Evolutionary conservation across 2,113 vertebrate genomes (phyloP), one percentile per base, ranked within the genome.

Genomic region (Apeltes quadracus): DNA sequence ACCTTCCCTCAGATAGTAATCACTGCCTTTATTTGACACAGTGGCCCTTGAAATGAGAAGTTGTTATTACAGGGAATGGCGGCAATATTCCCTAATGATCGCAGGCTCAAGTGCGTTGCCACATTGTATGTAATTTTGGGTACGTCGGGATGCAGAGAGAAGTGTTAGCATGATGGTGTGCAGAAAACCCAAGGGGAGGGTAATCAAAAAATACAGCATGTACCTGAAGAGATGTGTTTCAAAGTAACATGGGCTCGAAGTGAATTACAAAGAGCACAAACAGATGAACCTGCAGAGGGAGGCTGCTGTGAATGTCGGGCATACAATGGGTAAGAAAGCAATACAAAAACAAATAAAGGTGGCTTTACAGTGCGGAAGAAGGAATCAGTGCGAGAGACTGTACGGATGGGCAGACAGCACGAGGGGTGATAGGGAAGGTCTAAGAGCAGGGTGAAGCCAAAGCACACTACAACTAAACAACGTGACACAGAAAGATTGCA

Each of bases 1-100:
- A 84, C 81, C 69, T 77, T 81, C 55, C 53, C 14, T 82, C 70
- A 58, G 69, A 90, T 85, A 66, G 75, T 74, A 79, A 81, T 86
- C 69, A 69, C 48, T 67, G 56, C 27, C 5, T 14, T 58, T 72
- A 55, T 77, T 55, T 71, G 57, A 79, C 66, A n/a, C 70, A 5
- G 46, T 65, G 41, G 61, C 34, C 29, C 23, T 72, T 67, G 46
- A 61, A 87, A 84, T 74, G 57, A 78, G 34, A 70, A 66, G 57
- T 61, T 82, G 41, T 81, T 80, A 56, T 76, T 73, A 62, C 46
- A 81, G 22, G 53, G 54, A 53, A 48, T 78, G 57, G 69, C 61
- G 57, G 32, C 11, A 7, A 62, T 67, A 50, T 81, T 69, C 44
- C 78, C 68, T 61, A 57, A 77, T 84, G 73, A 83, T 55, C 62